Evolutionary conservation across 1,140 invertebrate genomes (phyloP).

Genomic region (Uloborus diversus): DNA sequence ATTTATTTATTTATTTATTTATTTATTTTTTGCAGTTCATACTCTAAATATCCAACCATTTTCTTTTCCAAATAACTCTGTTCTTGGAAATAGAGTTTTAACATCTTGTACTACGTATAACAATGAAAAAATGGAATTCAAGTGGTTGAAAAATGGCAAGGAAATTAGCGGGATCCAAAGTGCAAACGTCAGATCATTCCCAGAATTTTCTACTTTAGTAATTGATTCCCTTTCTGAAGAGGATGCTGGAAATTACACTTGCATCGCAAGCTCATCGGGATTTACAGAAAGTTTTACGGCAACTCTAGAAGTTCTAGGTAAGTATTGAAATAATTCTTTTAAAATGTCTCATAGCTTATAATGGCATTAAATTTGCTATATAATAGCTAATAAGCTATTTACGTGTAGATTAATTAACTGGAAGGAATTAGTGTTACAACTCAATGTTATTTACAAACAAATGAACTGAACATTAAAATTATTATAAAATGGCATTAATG

Average conservation of each 20-base stretch:
- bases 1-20: too few species aligned
- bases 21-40: background rate
- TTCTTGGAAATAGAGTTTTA: background rate
- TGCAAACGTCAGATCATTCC: background rate
- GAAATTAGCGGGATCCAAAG: background rate
- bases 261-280: background rate
- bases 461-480: too few species aligned
- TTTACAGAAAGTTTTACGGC: background rate
- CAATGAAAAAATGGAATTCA: constrained; percentile 4
- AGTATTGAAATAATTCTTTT: background rate
- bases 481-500: too few species aligned
- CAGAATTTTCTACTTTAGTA: background rate
- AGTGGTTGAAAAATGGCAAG: constrained; percentile 44
- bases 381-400: too few species aligned
- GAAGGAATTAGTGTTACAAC: too few species aligned
- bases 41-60: constrained; percentile 29
- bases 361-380: too few species aligned
- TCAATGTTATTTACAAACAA: too few species aligned
- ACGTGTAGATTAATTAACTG: too few species aligned
- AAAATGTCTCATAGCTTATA: too few species aligned
- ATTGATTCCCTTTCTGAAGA: constrained; percentile 4
- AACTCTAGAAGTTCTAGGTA: background rate
- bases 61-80: background rate
- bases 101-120: constrained; percentile 18
- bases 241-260: constrained; percentile 18